phyloP scores from a whole-genome alignment of 2,113 vertebrate genomes.

The Falco punctatus region DNA sequence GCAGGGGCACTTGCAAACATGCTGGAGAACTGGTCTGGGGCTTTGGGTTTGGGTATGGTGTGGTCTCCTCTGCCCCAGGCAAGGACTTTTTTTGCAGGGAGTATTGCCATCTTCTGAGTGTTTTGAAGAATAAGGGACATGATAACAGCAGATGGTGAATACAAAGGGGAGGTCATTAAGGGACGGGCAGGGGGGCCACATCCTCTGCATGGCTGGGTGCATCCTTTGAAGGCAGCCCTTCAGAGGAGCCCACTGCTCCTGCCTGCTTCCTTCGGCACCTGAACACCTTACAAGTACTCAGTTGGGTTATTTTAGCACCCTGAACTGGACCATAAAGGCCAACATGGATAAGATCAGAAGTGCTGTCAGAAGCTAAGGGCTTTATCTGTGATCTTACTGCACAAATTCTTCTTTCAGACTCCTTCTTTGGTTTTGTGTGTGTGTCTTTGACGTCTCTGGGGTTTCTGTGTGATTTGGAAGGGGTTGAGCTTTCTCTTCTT shows the following conservation, averaged over 20 bases:
- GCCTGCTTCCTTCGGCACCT: background rate
- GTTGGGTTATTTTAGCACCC: background rate
- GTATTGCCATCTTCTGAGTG: background rate
- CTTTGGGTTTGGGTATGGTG: rapidly evolving
- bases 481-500: background rate
- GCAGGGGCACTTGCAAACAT: background rate
- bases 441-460: background rate
- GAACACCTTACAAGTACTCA: background rate
- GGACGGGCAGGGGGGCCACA: rapidly evolving
- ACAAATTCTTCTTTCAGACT: background rate
- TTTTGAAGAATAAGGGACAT: background rate
- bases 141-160: background rate
- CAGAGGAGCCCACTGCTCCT: background rate
- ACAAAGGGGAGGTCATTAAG: background rate
- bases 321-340: background rate
- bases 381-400: background rate
- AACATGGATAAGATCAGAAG: rapidly evolving
- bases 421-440: background rate
- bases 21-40: background rate
- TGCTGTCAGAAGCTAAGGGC: rapidly evolving
- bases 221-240: background rate
- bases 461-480: background rate
- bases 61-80: background rate
- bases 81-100: background rate
- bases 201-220: background rate